A percentile compares a stretch with the other conserved stretches of the same genome.
Conservation (phyloP, 2,888 invertebrate genomes). For the Zygothrica quintamaculata region DNA sequence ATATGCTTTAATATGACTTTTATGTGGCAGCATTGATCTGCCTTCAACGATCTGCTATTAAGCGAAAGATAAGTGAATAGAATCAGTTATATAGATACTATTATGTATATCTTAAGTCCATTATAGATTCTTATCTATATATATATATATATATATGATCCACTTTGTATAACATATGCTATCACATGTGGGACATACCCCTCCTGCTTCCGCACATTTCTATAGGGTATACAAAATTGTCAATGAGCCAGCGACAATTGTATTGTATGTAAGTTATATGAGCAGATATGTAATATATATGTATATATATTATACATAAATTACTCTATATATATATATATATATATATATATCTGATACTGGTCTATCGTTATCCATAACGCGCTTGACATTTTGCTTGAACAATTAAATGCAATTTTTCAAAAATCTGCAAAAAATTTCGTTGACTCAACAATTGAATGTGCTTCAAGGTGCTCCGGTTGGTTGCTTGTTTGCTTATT, state of each 20-base stretch:
- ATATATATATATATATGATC: no score
- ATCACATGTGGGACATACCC: no score
- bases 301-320: constrained; percentile 15
- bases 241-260: constrained; percentile 60
- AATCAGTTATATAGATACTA: no score
- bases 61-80: no score
- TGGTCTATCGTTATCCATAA: constrained; percentile 49
- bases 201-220: neutral
- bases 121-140: no score
- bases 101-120: no score
- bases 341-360: constrained; percentile 36
- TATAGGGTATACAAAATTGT: constrained; percentile 57
- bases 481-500: constrained; percentile 19
- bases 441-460: constrained; percentile 67
- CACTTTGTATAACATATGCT: no score
- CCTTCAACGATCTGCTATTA: no score
- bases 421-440: constrained; percentile 49
- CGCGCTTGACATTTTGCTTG: constrained; percentile 70
- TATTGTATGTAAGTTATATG: constrained; percentile 41
- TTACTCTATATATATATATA: constrained; percentile 6
- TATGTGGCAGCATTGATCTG: no score
- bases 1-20: no score
- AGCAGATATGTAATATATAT: constrained; percentile 31
- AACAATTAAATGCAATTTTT: constrained; percentile 79
- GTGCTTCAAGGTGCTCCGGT: constrained; percentile 62